Evolutionary conservation across 1,140 invertebrate species (phyloP).

Genomic region (Ceratina calcarata): DNA sequence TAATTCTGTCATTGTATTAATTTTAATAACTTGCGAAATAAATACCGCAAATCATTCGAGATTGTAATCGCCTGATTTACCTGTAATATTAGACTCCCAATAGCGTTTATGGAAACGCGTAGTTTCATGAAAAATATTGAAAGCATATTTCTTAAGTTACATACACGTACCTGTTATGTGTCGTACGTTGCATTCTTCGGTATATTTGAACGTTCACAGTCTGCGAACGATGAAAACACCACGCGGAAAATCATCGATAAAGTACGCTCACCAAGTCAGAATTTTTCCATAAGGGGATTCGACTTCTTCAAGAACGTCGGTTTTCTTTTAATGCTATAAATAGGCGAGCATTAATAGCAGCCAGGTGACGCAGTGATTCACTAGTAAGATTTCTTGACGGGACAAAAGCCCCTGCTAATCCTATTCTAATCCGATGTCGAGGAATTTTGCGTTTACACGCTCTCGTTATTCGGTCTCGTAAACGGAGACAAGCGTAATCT

Average conservation of each 20-base stretch:
- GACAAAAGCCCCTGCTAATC: constrained; percentile 26
- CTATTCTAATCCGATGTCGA: constrained; percentile 9
- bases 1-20: constrained; percentile 76
- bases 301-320: constrained; percentile 51
- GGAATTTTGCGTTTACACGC: neutral
- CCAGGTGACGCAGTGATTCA: constrained; percentile 58
- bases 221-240: too few relatives aligned
- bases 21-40: constrained; percentile 75
- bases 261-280: neutral
- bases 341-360: constrained; percentile 47
- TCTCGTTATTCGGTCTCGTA: neutral
- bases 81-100: too few relatives aligned
- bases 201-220: too few relatives aligned
- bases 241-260: neutral
- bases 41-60: constrained; percentile 59
- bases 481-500: neutral
- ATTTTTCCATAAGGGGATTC: constrained; percentile 46
- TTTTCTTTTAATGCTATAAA: constrained; percentile 58
- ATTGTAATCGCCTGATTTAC: neutral
- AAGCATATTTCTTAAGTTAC: too few relatives aligned
- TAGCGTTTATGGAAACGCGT: too few relatives aligned
- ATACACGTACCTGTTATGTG: neutral
- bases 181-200: too few relatives aligned
- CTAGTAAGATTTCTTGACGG: constrained; percentile 39
- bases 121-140: too few relatives aligned